Evolutionary conservation across 1,140 invertebrate genomes (phyloP).

Genomic region (Phortica variegata): DNA sequence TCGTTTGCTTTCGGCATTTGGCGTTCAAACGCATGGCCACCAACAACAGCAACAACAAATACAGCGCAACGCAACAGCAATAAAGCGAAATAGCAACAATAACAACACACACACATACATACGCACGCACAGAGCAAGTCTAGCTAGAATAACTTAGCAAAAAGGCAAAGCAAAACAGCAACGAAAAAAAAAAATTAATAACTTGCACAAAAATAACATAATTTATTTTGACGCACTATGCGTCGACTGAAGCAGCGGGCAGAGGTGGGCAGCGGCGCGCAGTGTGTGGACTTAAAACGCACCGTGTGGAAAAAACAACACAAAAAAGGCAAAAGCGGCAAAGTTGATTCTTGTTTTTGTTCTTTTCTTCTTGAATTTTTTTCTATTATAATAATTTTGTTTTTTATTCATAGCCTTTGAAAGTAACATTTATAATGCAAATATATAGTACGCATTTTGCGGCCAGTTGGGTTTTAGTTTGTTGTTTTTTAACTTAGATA

Average conservation of each 20-base stretch:
- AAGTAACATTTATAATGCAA: conserved; percentile 44
- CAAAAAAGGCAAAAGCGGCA: too few relatives aligned
- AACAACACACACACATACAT: conserved; percentile 3
- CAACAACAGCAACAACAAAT: conserved; percentile 5
- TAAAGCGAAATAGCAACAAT: too few relatives aligned
- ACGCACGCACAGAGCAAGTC: background rate
- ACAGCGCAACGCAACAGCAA: background rate
- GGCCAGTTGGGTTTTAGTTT: too few relatives aligned
- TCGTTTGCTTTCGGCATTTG: too few relatives aligned
- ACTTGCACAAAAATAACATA: conserved; percentile 54
- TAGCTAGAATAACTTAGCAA: background rate
- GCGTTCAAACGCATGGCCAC: conserved; percentile 13
- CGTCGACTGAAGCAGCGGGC: too few relatives aligned
- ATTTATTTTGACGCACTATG: conserved; percentile 44
- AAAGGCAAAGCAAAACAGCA: background rate
- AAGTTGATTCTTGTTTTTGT: too few relatives aligned
- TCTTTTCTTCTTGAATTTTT: too few relatives aligned
- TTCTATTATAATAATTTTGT: too few relatives aligned
- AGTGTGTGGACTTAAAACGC: too few relatives aligned
- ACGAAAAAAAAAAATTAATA: conserved; percentile 21
- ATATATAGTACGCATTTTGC: conserved; percentile 46
- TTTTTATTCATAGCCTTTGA: too few relatives aligned
- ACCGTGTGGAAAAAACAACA: too few relatives aligned
- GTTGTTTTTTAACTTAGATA: conserved; percentile 9
- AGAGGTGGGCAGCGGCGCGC: too few relatives aligned